phyloP scores from a whole-genome alignment of 2,113 vertebrate species.

The Zosterops pallidus region DNA sequence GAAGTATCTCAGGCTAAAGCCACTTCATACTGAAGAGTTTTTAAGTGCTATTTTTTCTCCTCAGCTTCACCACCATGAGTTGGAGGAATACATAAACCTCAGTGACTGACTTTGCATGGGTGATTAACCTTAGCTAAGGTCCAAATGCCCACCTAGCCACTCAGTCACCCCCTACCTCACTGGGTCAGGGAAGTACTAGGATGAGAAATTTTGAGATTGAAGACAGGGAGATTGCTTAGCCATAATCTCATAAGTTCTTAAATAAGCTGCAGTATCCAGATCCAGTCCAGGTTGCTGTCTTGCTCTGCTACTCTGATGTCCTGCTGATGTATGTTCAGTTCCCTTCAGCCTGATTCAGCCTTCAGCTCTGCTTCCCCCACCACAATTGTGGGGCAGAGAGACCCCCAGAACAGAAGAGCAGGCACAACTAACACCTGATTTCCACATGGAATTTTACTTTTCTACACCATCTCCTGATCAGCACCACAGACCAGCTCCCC shows the following conservation, averaged over 20 bases:
- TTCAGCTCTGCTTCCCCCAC: not conserved
- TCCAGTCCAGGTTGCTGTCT: too few relatives aligned
- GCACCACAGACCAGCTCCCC: not conserved
- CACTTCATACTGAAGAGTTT: not conserved
- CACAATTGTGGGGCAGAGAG: not conserved
- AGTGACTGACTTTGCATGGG: not conserved
- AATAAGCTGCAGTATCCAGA: not conserved
- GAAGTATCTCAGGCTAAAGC: not conserved
- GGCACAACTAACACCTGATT: not conserved
- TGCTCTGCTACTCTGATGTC: not conserved
- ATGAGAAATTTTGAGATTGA: not conserved
- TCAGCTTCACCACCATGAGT: not conserved
- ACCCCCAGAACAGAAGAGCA: not conserved
- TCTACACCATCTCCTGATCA: not conserved
- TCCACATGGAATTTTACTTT: not conserved
- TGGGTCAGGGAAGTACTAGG: not conserved
- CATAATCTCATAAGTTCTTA: not conserved
- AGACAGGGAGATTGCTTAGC: not conserved
- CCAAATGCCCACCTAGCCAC: not conserved
- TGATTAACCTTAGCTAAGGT: not conserved
- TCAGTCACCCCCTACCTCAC: not conserved
- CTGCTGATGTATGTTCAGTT: not conserved
- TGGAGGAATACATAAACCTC: not conserved
- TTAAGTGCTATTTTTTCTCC: not conserved
- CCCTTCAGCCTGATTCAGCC: not conserved